phyloP scores from a whole-genome alignment of 1,140 invertebrate species.

The Stegodyphus dumicola region DNA sequence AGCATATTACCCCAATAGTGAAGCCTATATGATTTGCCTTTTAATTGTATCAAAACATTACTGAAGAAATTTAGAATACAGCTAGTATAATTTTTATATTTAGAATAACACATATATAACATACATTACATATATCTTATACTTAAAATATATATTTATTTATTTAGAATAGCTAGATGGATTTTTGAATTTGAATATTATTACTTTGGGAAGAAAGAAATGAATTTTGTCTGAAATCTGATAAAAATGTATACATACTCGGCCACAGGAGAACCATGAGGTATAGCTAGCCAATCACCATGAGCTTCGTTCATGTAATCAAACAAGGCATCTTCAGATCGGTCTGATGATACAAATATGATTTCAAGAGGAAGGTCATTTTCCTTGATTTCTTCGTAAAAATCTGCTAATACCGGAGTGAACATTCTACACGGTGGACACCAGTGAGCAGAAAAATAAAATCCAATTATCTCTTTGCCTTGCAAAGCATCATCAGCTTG shows the following conservation, averaged over 20 bases:
- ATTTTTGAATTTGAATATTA: too few species aligned
- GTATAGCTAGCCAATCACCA: slow-evolving; percentile 67
- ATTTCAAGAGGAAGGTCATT: slow-evolving; percentile 65
- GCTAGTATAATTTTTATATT: background rate
- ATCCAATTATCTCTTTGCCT: slow-evolving; percentile 65
- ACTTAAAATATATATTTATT: too few species aligned
- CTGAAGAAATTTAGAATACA: background rate
- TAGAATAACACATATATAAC: too few species aligned
- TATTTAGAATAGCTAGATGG: too few species aligned
- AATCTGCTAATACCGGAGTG: slow-evolving; percentile 69
- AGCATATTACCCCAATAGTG: too few species aligned
- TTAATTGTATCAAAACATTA: background rate
- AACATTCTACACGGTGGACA: slow-evolving; percentile 72
- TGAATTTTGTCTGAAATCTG: background rate
- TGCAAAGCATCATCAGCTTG: slow-evolving; percentile 56
- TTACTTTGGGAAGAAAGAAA: too few species aligned
- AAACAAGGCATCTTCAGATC: slow-evolving; percentile 65
- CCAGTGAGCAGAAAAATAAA: slow-evolving; percentile 73
- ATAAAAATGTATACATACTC: slow-evolving; percentile 61
- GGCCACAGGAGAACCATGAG: slow-evolving; percentile 62
- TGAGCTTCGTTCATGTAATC: slow-evolving; percentile 67
- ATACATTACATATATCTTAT: too few species aligned
- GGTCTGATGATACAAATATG: slow-evolving; percentile 68
- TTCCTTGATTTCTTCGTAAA: slow-evolving; percentile 64
- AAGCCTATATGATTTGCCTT: background rate